Evolutionary conservation across 2,797 vertebrate genomes (phyloP).

Genomic region (Macropus fuliginosus): DNA sequence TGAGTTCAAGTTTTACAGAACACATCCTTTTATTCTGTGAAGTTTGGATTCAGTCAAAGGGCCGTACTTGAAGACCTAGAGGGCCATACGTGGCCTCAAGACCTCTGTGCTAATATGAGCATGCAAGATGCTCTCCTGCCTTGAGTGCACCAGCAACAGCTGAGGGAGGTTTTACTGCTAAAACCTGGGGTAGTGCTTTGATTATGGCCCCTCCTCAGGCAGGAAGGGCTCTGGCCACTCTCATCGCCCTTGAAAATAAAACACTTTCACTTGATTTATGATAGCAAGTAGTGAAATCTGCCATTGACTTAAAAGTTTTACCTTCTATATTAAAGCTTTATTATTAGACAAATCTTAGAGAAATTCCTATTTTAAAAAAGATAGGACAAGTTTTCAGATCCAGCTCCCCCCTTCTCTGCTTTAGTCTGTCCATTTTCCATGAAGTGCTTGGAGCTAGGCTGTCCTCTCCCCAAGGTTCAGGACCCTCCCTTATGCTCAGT

Average conservation of each 20-base stretch:
- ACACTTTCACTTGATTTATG: neutral
- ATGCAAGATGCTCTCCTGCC: too few species aligned
- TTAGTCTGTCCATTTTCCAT: neutral
- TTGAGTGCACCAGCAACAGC: neutral
- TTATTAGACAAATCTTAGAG: neutral
- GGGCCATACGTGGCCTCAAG: too few species aligned
- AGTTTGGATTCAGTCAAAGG: too few species aligned
- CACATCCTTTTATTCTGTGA: too few species aligned
- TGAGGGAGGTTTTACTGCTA: neutral
- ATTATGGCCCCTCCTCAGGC: neutral
- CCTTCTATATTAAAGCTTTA: neutral
- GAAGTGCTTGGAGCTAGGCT: neutral
- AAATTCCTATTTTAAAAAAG: neutral
- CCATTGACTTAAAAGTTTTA: neutral
- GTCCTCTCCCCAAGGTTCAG: accelerated
- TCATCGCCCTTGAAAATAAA: neutral
- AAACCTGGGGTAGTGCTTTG: neutral
- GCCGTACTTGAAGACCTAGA: too few species aligned
- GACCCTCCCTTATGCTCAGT: neutral
- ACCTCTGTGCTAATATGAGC: neutral
- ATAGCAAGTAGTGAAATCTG: neutral
- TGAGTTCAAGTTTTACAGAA: too few species aligned
- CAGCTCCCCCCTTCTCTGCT: neutral
- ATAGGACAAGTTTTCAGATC: neutral
- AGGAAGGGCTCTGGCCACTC: neutral